Conservation (phyloP, 2,797 vertebrate genomes). For the Lithobates sylvaticus region DNA sequence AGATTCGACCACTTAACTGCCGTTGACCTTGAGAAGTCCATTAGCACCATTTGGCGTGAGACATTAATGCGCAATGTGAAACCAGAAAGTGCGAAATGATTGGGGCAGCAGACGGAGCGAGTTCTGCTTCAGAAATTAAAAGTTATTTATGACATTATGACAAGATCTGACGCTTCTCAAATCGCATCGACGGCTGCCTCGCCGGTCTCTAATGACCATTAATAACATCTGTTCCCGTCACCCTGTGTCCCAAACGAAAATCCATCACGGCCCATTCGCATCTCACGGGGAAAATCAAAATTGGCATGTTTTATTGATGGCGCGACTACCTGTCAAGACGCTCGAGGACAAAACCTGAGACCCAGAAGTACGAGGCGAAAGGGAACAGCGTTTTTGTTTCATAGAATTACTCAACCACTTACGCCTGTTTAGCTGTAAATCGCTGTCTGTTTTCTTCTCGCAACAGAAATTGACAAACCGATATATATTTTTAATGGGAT, state of each 20-base stretch:
- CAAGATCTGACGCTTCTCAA: constrained; percentile 68
- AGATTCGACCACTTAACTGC: neutral
- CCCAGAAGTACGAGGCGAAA: constrained; percentile 64
- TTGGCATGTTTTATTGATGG: constrained; percentile 73
- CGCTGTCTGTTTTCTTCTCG: neutral
- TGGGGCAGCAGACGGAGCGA: constrained; percentile 69
- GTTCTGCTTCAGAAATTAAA: constrained; percentile 64
- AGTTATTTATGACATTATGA: constrained; percentile 70
- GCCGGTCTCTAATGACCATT: constrained; percentile 67
- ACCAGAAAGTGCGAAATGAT: constrained; percentile 62
- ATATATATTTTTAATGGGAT: constrained; percentile 6
- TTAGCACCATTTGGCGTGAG: neutral
- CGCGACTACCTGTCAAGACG: constrained; percentile 69
- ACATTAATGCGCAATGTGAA: constrained; percentile 39
- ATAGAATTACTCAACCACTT: constrained; percentile 62
- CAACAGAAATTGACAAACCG: neutral
- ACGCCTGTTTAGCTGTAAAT: constrained; percentile 60
- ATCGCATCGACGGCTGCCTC: constrained; percentile 66
- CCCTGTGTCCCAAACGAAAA: constrained; percentile 68
- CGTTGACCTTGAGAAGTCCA: constrained; percentile 38
- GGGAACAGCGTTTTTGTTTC: constrained; percentile 59
- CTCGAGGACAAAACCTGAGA: constrained; percentile 70
- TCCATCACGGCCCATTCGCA: constrained; percentile 68
- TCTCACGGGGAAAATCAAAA: constrained; percentile 73
- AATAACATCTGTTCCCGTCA: constrained; percentile 70